Percentiles rank a stretch among this genome's conserved stretches.
phyloP scores from a whole-genome alignment of 2,888 invertebrate species.

The Ellobium chinense region DNA sequence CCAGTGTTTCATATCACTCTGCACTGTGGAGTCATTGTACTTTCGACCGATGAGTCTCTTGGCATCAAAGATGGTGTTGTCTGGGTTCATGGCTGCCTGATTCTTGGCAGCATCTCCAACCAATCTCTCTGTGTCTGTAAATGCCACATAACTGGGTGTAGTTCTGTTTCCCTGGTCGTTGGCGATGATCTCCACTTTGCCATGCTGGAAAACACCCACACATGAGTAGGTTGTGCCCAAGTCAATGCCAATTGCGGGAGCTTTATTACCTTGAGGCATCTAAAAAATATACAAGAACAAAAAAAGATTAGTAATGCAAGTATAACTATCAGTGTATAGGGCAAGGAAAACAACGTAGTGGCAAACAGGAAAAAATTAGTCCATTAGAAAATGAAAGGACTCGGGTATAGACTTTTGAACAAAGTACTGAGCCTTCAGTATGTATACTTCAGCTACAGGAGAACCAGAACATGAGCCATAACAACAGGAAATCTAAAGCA shows the following conservation, averaged over 20 bases:
- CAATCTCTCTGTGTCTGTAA: slow-evolving; percentile 82
- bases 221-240: slow-evolving; percentile 90
- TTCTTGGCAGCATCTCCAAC: slow-evolving; percentile 81
- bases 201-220: slow-evolving; percentile 79
- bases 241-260: slow-evolving; percentile 89
- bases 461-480: no score
- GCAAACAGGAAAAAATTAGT: no score
- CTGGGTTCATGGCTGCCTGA: slow-evolving; percentile 85
- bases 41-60: slow-evolving; percentile 88
- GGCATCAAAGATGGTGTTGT: slow-evolving; percentile 84
- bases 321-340: no score
- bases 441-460: no score
- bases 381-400: no score
- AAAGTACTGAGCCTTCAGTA: no score
- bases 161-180: slow-evolving; percentile 85
- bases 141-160: slow-evolving; percentile 88
- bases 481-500: no score
- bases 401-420: no score
- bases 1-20: slow-evolving; percentile 90
- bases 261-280: no score
- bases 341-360: no score
- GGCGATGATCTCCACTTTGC: slow-evolving; percentile 81
- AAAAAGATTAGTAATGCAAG: no score
- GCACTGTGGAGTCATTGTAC: slow-evolving; percentile 88
- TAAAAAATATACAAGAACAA: no score